Percentiles rank a stretch among this genome's conserved stretches.
Conservation (phyloP, 1,140 invertebrate genomes). For the Frieseomelitta varia region DNA sequence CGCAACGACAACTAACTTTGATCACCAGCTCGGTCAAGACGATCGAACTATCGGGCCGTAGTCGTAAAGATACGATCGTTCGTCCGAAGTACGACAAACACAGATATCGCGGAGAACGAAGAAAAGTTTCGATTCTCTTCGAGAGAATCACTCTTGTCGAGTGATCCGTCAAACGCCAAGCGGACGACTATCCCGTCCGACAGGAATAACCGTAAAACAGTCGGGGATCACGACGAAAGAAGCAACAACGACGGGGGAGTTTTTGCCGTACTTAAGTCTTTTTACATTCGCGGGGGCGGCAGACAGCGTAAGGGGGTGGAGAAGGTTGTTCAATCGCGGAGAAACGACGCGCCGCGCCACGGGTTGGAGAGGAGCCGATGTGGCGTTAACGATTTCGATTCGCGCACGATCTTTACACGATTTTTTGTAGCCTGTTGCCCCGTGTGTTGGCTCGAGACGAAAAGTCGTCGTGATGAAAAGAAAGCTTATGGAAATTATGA, state of each 20-base stretch:
- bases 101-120: slow-evolving; percentile 33
- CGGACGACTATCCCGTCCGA: not conserved
- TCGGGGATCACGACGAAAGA: not conserved
- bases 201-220: slow-evolving; percentile 13
- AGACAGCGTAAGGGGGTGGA: not conserved
- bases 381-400: slow-evolving; percentile 47
- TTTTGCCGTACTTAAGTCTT: slow-evolving; percentile 1
- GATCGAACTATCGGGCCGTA: slow-evolving; percentile 35
- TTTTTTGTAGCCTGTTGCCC: too few species aligned
- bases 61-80: slow-evolving; percentile 55
- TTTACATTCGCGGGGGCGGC: not conserved
- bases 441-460: not conserved
- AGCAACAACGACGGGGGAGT: not conserved
- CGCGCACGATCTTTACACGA: not conserved
- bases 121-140: not conserved
- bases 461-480: slow-evolving; percentile 58
- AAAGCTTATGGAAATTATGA: slow-evolving; percentile 67
- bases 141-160: not conserved
- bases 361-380: not conserved
- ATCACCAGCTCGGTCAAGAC: not conserved
- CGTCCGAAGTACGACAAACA: slow-evolving; percentile 33
- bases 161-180: not conserved
- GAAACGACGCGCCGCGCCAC: not conserved
- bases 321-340: not conserved
- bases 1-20: not conserved